Conservation (phyloP, 2,797 vertebrate species). For the Epinephelus malabaricus region DNA sequence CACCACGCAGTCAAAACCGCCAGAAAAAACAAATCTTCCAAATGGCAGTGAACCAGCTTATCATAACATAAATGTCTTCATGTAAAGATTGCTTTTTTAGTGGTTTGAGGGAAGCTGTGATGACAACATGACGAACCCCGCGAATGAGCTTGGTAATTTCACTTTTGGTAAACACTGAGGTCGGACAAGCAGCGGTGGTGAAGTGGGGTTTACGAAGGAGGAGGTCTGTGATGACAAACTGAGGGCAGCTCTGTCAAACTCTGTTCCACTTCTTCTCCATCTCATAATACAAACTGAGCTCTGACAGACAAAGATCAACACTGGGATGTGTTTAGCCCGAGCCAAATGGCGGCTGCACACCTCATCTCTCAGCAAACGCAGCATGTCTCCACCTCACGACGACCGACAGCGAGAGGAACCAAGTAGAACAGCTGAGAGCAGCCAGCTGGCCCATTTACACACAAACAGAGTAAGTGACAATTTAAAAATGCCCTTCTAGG, state of each 20-base stretch:
- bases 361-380: slow-evolving; percentile 70
- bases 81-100: slow-evolving; percentile 22
- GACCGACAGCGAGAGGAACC: slow-evolving; percentile 17
- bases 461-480: slow-evolving; percentile 30
- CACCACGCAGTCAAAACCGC: neutral
- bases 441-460: slow-evolving; percentile 54
- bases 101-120: slow-evolving; percentile 51
- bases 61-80: slow-evolving; percentile 49
- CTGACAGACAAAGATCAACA: slow-evolving; percentile 58
- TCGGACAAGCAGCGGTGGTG: slow-evolving; percentile 35
- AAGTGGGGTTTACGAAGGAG: neutral
- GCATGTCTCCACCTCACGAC: slow-evolving; percentile 48
- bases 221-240: slow-evolving; percentile 38
- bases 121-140: slow-evolving; percentile 44
- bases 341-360: slow-evolving; percentile 64
- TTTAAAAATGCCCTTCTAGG: slow-evolving; percentile 38
- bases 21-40: slow-evolving; percentile 7
- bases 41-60: slow-evolving; percentile 35
- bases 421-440: slow-evolving; percentile 43
- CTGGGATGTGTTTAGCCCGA: slow-evolving; percentile 34
- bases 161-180: slow-evolving; percentile 63
- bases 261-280: slow-evolving; percentile 17
- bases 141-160: slow-evolving; percentile 36
- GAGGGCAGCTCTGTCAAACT: slow-evolving; percentile 41
- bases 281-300: slow-evolving; percentile 56